Evolutionary conservation across 1,140 invertebrate species (phyloP).

Genomic region (Bombus confusus): DNA sequence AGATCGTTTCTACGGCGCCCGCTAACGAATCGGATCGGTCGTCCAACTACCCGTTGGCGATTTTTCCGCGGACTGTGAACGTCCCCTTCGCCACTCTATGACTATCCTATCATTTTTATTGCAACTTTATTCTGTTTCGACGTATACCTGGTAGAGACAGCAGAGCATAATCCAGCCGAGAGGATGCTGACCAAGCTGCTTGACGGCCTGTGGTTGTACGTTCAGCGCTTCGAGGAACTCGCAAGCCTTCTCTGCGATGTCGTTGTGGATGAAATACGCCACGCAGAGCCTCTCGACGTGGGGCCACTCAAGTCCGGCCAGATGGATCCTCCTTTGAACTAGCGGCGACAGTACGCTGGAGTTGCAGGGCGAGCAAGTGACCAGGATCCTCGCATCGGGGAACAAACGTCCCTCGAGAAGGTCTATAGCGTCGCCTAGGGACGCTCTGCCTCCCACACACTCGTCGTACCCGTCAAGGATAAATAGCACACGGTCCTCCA

Average conservation of each 20-base stretch:
- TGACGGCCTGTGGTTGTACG: slow-evolving; percentile 73
- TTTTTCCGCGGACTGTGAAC: not conserved
- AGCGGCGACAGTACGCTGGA: slow-evolving; percentile 75
- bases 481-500: slow-evolving; percentile 83
- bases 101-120: no score
- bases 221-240: slow-evolving; percentile 75
- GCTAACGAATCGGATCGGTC: no score
- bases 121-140: not conserved
- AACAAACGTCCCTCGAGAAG: slow-evolving; percentile 83
- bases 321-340: slow-evolving; percentile 80
- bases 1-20: not conserved
- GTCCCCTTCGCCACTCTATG: no score
- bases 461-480: slow-evolving; percentile 84
- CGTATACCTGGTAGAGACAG: slow-evolving; percentile 79
- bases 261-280: slow-evolving; percentile 82
- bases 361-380: slow-evolving; percentile 81
- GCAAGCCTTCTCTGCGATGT: slow-evolving; percentile 75
- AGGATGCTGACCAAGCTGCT: slow-evolving; percentile 82
- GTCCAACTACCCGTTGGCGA: not conserved
- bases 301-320: slow-evolving; percentile 83
- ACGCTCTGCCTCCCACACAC: slow-evolving; percentile 75
- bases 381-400: slow-evolving; percentile 82
- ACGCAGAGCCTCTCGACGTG: slow-evolving; percentile 82
- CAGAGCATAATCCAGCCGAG: slow-evolving; percentile 84
- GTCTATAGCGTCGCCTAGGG: slow-evolving; percentile 81